Evolutionary conservation across 2,113 vertebrate genomes (phyloP).

Genomic region (Gymnogyps californianus): DNA sequence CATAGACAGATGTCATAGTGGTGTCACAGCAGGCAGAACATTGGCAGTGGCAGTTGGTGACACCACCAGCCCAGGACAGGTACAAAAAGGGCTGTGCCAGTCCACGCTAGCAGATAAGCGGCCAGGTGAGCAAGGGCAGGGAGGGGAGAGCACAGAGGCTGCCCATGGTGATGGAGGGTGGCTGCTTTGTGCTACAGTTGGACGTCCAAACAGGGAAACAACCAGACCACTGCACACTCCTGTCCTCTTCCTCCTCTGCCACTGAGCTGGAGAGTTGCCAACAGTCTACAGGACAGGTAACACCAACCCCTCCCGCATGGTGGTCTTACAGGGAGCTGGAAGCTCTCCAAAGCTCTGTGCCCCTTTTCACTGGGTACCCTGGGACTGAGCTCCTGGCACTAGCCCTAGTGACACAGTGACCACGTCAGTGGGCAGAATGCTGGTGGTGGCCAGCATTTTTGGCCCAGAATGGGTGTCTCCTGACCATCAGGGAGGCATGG

Average conservation of each 20-base stretch:
- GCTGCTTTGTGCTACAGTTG: neutral
- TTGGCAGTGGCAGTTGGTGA: neutral
- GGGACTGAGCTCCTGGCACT: too few species aligned
- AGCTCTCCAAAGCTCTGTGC: neutral
- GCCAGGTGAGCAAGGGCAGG: neutral
- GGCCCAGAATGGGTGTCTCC: too few species aligned
- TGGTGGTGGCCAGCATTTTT: neutral
- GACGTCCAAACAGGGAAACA: neutral
- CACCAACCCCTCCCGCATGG: neutral
- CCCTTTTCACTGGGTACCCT: neutral
- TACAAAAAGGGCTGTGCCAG: neutral
- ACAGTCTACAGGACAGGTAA: neutral
- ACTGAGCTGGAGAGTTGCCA: neutral
- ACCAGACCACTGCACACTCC: neutral
- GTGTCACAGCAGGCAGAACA: neutral
- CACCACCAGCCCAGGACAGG: neutral
- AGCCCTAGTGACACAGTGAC: neutral
- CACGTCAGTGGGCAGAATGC: neutral
- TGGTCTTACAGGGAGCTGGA: neutral
- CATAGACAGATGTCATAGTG: neutral
- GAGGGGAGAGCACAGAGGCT: accelerated
- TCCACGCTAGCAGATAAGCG: neutral
- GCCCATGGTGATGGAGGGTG: neutral
- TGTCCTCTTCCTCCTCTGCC: neutral
- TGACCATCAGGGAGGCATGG: neutral